These are phyloP conservation scores for Drosophila mimetica DNA, from an alignment of 2,888 invertebrate genomes.

Conservation along the genomic window DNA sequence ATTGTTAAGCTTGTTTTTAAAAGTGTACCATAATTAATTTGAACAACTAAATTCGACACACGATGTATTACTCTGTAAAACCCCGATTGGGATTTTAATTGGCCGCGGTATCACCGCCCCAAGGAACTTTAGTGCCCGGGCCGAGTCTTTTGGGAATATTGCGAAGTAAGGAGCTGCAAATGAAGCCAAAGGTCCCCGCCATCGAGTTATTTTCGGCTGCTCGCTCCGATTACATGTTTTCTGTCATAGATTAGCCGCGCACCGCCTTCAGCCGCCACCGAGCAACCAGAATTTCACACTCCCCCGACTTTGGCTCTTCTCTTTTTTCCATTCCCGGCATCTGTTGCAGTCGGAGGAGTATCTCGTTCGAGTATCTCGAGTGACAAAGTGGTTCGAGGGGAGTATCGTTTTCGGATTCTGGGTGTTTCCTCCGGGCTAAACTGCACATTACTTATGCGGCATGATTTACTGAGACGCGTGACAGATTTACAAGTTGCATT, in stretches of 20 bases:
- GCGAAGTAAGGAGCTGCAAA: conserved; percentile 57
- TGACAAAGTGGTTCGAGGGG: conserved; percentile 40
- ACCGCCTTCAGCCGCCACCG: conserved; percentile 59
- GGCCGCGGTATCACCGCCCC: conserved; percentile 63
- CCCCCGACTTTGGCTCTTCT: conserved; percentile 22
- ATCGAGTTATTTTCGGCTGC: conserved; percentile 58
- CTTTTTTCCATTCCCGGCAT: conserved; percentile 50
- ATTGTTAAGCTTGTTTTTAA: no score
- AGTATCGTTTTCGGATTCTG: conserved; percentile 30
- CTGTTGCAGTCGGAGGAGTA: conserved; percentile 61
- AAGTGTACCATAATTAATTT: conserved; percentile 76
- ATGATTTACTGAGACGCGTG: conserved; percentile 83
- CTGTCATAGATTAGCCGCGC: conserved; percentile 77
- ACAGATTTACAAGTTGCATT: conserved; percentile 83
- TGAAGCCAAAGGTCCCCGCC: conserved; percentile 50
- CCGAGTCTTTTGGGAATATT: conserved; percentile 51
- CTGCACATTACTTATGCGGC: conserved; percentile 73
- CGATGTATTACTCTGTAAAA: conserved; percentile 47
- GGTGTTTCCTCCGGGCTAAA: conserved; percentile 49
- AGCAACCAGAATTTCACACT: conserved; percentile 73
- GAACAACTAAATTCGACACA: conserved; percentile 55
- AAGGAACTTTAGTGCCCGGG: conserved; percentile 54
- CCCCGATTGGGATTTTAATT: conserved; percentile 69
- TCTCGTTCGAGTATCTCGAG: conserved; percentile 35
- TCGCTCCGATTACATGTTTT: conserved; percentile 75